Evolutionary conservation across 2,888 invertebrate genomes (phyloP), one percentile per base, ranked within the genome.

Genomic region (Spicauda simplicius): DNA sequence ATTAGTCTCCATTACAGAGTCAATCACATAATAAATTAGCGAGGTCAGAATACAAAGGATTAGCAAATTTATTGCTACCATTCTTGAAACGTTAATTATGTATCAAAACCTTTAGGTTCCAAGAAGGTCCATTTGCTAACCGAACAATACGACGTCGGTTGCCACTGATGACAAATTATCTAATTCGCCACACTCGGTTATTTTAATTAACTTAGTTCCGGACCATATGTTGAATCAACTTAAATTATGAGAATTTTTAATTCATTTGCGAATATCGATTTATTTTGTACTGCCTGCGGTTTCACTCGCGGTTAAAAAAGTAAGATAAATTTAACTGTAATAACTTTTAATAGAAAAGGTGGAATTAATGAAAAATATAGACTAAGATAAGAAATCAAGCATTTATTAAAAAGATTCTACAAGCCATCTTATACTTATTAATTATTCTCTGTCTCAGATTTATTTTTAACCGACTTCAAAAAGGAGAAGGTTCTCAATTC

Each of bases 141-240:
- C 73, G 71, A 72, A 88, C 83, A 86, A 86, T 80, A 77, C 75
- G 73, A 73, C 73, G 77, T 73, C 74, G 77, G 74, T 76, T 74
- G 77, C 66, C 62, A 41, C 68, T 79, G 82, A 88, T 90, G 92
- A 91, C 91, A 91, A 91, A 91, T 91, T 90, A 76, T 83, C 81
- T 83, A 86, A 91, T 91, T 89, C 86, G 85, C 76, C 75, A 81
- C 81, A 84, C 79, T 81, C 81, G 80, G 87, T 87, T 85, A 88
- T 86, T 84, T 83, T 89, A 90, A 90, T 90, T 89, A 86, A 85
- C 60, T 60, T 19, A 59, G 37, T 19, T 8, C 60, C 59, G 54
- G 59, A n/a, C 54, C 59, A 37, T 11, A 19, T 77, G 16, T 41
- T 53, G 16, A 50, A 60, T 16, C 33, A 33, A 19, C 52, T 12